A percentile compares a stretch with the other conserved stretches of the same genome.
Evolutionary conservation across 2,888 invertebrate genomes (phyloP).

Genomic region (Pheosia tremula): DNA sequence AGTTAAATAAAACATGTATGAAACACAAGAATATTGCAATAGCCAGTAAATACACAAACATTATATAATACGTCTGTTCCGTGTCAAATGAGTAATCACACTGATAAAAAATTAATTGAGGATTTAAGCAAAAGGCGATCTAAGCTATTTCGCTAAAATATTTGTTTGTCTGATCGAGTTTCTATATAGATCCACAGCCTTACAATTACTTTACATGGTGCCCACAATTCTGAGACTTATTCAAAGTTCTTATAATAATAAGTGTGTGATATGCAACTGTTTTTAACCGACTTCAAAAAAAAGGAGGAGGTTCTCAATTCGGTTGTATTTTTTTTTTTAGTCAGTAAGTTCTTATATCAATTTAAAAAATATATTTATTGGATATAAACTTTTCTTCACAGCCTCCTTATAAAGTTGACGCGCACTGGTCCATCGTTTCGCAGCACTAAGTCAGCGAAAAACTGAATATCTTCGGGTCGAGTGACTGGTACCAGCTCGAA

Average conservation of each 20-base stretch:
- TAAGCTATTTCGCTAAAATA: no score
- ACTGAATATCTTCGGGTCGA: conserved; percentile 65
- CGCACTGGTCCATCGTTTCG: conserved; percentile 64
- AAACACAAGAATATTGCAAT: conserved; percentile 25
- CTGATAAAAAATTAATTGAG: conserved; percentile 8
- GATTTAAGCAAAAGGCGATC: no score
- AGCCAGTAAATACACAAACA: conserved; percentile 30
- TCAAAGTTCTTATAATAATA: no score
- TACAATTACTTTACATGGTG: no score
- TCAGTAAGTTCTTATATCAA: no score
- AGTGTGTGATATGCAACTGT: no score
- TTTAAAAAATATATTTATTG: neutral
- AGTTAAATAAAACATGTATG: conserved; percentile 36
- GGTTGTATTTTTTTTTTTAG: no score
- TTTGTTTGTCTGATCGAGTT: no score
- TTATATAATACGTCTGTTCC: conserved; percentile 17
- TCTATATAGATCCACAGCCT: no score
- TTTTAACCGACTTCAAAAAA: no score
- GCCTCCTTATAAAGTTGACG: conserved; percentile 57
- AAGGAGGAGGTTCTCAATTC: no score
- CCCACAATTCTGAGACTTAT: no score
- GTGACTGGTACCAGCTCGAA: conserved; percentile 77
- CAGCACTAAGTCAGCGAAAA: conserved; percentile 68
- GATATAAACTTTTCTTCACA: conserved; percentile 6
- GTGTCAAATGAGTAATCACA: conserved; percentile 3